These are phyloP conservation scores for Ryuthela nishihirai DNA, from an alignment of 2,888 invertebrate species.

Conservation along the genomic window DNA sequence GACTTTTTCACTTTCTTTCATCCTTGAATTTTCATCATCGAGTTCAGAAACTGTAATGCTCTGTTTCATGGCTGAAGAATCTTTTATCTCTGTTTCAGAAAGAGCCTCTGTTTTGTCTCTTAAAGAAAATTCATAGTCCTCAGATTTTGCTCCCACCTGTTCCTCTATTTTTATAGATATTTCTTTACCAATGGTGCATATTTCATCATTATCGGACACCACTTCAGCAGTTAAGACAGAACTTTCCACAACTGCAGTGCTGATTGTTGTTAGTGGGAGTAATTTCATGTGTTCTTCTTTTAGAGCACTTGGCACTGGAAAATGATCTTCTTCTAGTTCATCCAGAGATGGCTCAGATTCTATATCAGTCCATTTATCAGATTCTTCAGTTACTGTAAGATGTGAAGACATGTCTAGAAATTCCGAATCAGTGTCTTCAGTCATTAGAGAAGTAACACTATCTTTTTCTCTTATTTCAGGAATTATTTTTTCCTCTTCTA, in stretches of 20 bases:
- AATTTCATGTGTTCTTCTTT: no score
- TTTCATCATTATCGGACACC: no score
- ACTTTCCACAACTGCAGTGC: no score
- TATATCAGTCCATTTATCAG: conserved; percentile 23
- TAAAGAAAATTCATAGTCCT: not conserved
- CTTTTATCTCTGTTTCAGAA: not conserved
- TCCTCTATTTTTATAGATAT: not conserved
- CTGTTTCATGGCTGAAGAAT: not conserved
- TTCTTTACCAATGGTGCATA: no score
- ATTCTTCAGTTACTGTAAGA: conserved; percentile 17
- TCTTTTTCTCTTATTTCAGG: not conserved
- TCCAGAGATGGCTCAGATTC: conserved; percentile 18
- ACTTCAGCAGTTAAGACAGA: no score
- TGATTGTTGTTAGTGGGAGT: no score
- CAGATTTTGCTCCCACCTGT: not conserved
- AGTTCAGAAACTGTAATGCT: no score
- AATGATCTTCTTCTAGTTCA: conserved; percentile 16
- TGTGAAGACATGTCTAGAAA: conserved; percentile 28
- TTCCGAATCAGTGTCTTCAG: conserved; percentile 13
- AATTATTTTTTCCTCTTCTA: conserved; percentile 10
- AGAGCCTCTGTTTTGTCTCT: not conserved
- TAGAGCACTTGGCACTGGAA: no score
- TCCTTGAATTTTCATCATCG: no score
- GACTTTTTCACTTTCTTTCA: no score
- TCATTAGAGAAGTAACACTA: not conserved